Evolutionary conservation across 2,113 vertebrate species (phyloP), one percentile per base, ranked within the genome.

Genomic region (Dryoscopus gambensis): DNA sequence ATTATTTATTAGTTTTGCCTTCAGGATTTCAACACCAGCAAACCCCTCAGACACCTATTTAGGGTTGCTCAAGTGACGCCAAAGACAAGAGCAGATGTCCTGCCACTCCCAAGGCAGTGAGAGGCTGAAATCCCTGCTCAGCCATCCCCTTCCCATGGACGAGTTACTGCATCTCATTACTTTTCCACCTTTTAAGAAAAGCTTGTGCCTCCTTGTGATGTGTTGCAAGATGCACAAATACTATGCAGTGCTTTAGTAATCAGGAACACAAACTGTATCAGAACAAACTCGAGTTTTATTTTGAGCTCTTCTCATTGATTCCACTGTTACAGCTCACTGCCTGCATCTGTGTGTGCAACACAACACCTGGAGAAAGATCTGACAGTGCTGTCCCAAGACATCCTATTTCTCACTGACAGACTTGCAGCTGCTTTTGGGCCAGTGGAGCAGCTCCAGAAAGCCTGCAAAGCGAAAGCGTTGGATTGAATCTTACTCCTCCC

Each of bases 121-220:
- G 7, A 50, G 31, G 42, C 49, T 46, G 47, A 86, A 91, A n/a
- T 47, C 24, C 42, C 13, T 74, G 55, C 55, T 91, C 62, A 70
- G 35, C 20, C 56, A 25, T 6, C 8, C 71, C 65, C 19, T 71
- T 85, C 35, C 16, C 2, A 2, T 9, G 42, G 39, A 79, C 33
- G 3, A 1, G 17, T 69, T 4, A 2, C 78, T 64, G 37, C 53
- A 69, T 24, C 52, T 78, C 2, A 0, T 15, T 1, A 10, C 55
- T 70, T 71, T 59, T 24, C 46, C 19, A 53, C 15, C 42, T 82
- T 78, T 63, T 15, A 84, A 50, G 23, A 30, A 59, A 78, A 56
- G 37, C 31, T 24, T 24, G 20, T 69, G 16, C n/a, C 37, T 77
- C 56, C 73, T 28, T 31, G 24, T 23, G 44, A 52, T 6, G 17